phyloP scores from a whole-genome alignment of 1,140 invertebrate species.

The Harlomillsia oculata region DNA sequence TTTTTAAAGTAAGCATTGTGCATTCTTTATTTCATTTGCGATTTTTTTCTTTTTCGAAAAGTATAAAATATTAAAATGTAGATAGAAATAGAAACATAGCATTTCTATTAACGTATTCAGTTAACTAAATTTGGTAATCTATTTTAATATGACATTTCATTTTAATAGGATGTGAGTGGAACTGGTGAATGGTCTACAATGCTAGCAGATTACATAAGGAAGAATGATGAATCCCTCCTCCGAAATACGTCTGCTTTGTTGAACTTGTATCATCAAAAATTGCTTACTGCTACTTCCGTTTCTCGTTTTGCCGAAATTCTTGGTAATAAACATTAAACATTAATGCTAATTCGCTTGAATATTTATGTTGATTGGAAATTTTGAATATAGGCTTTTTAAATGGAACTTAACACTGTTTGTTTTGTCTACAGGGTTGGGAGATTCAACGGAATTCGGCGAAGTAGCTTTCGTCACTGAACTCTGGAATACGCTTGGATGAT shows the following conservation, averaged over 20 bases:
- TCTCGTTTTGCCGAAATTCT: conserved; percentile 25
- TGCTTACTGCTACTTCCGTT: conserved; percentile 51
- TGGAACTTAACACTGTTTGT: too few relatives aligned
- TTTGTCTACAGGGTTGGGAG: too few relatives aligned
- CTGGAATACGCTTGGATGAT: too few relatives aligned
- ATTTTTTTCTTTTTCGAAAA: background rate
- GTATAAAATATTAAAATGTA: background rate
- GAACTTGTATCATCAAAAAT: conserved; percentile 71
- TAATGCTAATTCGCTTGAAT: background rate
- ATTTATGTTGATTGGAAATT: background rate
- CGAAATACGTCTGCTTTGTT: conserved; percentile 78
- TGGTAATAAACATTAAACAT: conserved; percentile 11
- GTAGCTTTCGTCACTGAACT: too few relatives aligned
- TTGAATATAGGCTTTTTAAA: too few relatives aligned
- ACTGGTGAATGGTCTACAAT: conserved; percentile 72
- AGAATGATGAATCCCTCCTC: conserved; percentile 80
- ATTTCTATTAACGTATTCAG: background rate
- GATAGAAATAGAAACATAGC: background rate
- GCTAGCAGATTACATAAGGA: conserved; percentile 83
- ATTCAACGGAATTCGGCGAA: too few relatives aligned
- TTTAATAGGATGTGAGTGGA: conserved; percentile 54
- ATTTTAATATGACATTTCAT: conserved; percentile 28
- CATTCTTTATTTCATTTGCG: background rate
- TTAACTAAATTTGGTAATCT: too few relatives aligned
- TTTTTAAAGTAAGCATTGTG: conserved; percentile 55